These are phyloP conservation scores for Monochamus saltuarius DNA, from an alignment of 1,140 invertebrate genomes.

Conservation along the genomic window DNA sequence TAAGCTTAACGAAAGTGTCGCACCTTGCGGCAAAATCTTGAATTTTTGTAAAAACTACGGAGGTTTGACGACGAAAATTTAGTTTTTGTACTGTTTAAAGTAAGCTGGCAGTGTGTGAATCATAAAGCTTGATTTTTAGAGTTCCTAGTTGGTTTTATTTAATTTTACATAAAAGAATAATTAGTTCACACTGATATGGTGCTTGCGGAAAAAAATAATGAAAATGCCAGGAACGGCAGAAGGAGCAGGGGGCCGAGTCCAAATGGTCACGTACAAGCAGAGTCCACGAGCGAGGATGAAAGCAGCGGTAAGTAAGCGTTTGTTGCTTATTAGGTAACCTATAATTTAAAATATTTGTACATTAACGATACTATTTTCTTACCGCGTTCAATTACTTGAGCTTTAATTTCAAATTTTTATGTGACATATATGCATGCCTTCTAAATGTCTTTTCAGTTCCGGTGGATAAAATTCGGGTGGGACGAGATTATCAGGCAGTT, in stretches of 20 bases:
- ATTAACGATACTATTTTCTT: not conserved
- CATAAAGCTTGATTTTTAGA: conserved; percentile 20
- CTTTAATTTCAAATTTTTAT: conserved; percentile 1
- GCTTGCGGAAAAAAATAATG: conserved; percentile 79
- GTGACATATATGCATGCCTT: not conserved
- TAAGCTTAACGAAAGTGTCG: no score
- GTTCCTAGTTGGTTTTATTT: conserved; percentile 2
- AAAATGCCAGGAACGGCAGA: conserved; percentile 78
- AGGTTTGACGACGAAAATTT: conserved; percentile 35
- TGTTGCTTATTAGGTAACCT: conserved; percentile 32
- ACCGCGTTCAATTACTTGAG: not conserved
- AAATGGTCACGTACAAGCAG: conserved; percentile 76
- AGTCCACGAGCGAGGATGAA: conserved; percentile 78
- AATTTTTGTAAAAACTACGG: conserved; percentile 38
- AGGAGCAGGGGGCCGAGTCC: conserved; percentile 86
- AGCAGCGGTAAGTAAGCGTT: conserved; percentile 61
- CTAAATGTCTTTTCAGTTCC: conserved; percentile 56
- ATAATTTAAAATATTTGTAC: not conserved
- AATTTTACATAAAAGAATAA: conserved; percentile 1
- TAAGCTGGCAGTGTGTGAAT: conserved; percentile 27
- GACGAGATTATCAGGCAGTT: conserved; percentile 88
- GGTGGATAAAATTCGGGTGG: conserved; percentile 92
- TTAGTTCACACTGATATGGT: conserved; percentile 62
- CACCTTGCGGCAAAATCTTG: not conserved
- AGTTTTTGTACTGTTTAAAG: conserved; percentile 30